These are phyloP conservation scores for Brachyistius frenatus DNA, from an alignment of 2,113 vertebrate genomes.

Conservation along the genomic window DNA sequence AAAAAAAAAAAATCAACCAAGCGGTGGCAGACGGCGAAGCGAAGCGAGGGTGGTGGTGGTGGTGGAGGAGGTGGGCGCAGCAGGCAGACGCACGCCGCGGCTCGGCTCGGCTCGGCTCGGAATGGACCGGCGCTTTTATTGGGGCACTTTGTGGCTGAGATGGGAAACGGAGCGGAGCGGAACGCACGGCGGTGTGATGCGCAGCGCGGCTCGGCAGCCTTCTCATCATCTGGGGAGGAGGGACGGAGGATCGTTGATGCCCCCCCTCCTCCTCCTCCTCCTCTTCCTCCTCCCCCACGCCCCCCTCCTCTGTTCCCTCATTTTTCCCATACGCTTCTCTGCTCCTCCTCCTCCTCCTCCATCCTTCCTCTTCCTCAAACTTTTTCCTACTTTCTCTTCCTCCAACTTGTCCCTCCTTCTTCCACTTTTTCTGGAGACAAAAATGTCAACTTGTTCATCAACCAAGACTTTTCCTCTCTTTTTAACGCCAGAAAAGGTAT, in stretches of 20 bases:
- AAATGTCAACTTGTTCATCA: too few relatives aligned
- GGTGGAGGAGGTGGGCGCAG: constrained; percentile 24
- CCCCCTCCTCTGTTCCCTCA: constrained; percentile 11
- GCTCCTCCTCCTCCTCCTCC: constrained; percentile 10
- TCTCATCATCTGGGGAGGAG: constrained; percentile 67
- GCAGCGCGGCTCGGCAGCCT: constrained; percentile 68
- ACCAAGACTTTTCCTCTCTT: background rate
- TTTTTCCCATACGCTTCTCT: constrained; percentile 38
- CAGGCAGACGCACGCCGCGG: constrained; percentile 38
- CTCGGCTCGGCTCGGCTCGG: constrained; percentile 45
- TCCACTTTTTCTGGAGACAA: background rate
- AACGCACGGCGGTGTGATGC: constrained; percentile 59
- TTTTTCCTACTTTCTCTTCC: background rate
- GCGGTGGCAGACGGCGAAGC: constrained; percentile 23
- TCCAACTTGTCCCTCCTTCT: background rate
- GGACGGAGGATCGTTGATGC: constrained; percentile 52
- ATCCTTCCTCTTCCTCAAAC: constrained; percentile 1
- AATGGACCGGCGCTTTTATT: constrained; percentile 44
- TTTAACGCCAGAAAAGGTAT: too few relatives aligned
- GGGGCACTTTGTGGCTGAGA: constrained; percentile 59
- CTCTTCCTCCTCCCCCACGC: constrained; percentile 21
- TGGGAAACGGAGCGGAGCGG: constrained; percentile 4
- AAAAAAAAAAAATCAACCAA: background rate
- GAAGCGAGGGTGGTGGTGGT: constrained; percentile 14
- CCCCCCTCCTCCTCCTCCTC: constrained; percentile 35